Percentiles rank a stretch among this genome's conserved stretches.
Evolutionary conservation across 2,797 vertebrate species (phyloP).

Genomic region (Pipistrellus nathusii): DNA sequence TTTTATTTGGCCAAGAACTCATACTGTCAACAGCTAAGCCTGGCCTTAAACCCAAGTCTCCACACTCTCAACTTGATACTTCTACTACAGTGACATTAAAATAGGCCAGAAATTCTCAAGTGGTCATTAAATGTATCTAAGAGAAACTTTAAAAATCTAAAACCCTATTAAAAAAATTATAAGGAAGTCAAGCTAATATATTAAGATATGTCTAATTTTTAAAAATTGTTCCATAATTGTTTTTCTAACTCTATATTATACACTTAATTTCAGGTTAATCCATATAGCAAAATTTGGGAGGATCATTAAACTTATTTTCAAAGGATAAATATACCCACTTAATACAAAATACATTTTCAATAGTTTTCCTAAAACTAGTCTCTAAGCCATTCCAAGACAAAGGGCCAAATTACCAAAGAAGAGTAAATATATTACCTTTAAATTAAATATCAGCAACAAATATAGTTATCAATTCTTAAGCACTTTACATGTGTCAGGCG

Average conservation of each 20-base stretch:
- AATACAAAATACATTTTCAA: neutral
- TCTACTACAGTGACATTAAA: neutral
- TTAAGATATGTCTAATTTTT: neutral
- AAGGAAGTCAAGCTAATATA: slow-evolving; percentile 1
- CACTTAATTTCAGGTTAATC: slow-evolving; percentile 24
- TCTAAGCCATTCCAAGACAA: slow-evolving; percentile 25
- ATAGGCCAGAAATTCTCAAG: neutral
- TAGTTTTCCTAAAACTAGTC: neutral
- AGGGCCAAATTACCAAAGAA: neutral
- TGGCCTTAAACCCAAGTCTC: slow-evolving; percentile 14
- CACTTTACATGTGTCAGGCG: neutral
- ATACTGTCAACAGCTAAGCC: slow-evolving; percentile 3
- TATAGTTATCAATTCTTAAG: neutral
- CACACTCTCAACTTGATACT: neutral
- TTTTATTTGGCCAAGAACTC: slow-evolving; percentile 12
- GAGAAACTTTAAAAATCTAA: slow-evolving; percentile 19
- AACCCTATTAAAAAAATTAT: neutral
- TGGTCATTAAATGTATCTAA: neutral
- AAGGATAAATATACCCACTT: neutral
- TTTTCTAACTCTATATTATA: slow-evolving; percentile 11
- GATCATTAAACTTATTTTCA: slow-evolving; percentile 15
- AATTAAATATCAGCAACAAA: neutral
- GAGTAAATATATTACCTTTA: neutral
- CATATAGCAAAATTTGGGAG: neutral
- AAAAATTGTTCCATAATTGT: neutral